Evolutionary conservation across 2,113 vertebrate genomes (phyloP), one percentile per base, ranked within the genome.

Genomic region (Neotoma lepida): DNA sequence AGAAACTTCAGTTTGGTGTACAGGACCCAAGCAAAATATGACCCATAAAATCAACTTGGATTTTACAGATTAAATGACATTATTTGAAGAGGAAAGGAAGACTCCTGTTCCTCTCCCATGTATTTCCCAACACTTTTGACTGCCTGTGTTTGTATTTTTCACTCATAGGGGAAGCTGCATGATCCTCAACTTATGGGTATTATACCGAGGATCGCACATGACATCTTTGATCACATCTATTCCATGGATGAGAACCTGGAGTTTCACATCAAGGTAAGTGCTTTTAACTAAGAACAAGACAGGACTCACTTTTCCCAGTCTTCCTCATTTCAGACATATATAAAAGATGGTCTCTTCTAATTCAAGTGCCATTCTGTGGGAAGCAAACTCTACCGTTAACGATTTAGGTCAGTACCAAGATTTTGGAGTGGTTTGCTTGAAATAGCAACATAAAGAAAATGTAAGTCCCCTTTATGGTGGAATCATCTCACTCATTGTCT

Each of bases 171-270:
- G 14, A 99, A 99, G 82, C 98, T 99, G 33, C 99, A 99, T 2
- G 98, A 99, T 97, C 98, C 98, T 41, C 99, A 98, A 33, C 98
- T 98, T 92, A 99, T 99, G 99, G 99, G 99, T 10, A 99, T 99
- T 97, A 99, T 99, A 90, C 99, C 99, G 30, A 99, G 99, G 49
- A 99, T 99, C 1, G 98, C 99, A 20, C 98, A 98, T 1, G 99
- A 99, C 98, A 99, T 99, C 98, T 99, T 99, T 3, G 99, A 99
- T 97, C 99, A 99, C 97, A 99, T 99, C 98, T 99, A 99, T 98
- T 99, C 99, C 96, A 99, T 99, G 99, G 99, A 99, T n/a, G 99
- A 99, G 97, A 99, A 99, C 98, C 98, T 99, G 76, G 99, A 99
- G 98, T 99, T 99, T 95, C 99, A 99, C 88, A 99, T 99, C 95